Conservation (phyloP, 2,113 vertebrate species). For the Epinephelus moara region DNA sequence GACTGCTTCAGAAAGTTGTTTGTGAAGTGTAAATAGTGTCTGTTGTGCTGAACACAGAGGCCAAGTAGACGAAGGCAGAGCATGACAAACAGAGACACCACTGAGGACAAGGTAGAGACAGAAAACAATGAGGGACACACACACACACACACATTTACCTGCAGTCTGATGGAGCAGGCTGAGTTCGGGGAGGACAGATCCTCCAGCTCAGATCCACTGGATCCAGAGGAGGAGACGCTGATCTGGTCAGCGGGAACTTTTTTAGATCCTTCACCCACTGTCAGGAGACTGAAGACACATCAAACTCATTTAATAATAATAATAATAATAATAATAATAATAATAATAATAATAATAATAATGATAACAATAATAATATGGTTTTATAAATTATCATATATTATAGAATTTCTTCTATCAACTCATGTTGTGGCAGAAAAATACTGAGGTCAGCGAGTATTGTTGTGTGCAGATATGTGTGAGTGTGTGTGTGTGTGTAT, state of each 20-base stretch:
- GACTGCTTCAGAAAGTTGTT: constrained; percentile 20
- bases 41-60: constrained; percentile 29
- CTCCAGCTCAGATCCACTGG: constrained; percentile 85
- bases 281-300: constrained; percentile 71
- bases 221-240: constrained; percentile 84
- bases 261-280: constrained; percentile 71
- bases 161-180: constrained; percentile 68
- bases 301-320: background rate
- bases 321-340: background rate
- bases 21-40: constrained; percentile 41
- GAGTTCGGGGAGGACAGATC: constrained; percentile 75
- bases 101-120: constrained; percentile 44
- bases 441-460: no score
- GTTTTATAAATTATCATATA: no score
- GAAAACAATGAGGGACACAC: background rate
- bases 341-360: background rate
- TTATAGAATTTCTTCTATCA: no score
- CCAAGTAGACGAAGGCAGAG: constrained; percentile 7
- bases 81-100: constrained; percentile 37
- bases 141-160: constrained; percentile 59
- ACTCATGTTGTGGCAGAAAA: no score
- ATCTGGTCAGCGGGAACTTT: constrained; percentile 82
- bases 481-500: background rate
- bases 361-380: no score
- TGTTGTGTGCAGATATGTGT: background rate